Evolutionary conservation across 2,113 vertebrate species (phyloP).

Genomic region (Lota lota): DNA sequence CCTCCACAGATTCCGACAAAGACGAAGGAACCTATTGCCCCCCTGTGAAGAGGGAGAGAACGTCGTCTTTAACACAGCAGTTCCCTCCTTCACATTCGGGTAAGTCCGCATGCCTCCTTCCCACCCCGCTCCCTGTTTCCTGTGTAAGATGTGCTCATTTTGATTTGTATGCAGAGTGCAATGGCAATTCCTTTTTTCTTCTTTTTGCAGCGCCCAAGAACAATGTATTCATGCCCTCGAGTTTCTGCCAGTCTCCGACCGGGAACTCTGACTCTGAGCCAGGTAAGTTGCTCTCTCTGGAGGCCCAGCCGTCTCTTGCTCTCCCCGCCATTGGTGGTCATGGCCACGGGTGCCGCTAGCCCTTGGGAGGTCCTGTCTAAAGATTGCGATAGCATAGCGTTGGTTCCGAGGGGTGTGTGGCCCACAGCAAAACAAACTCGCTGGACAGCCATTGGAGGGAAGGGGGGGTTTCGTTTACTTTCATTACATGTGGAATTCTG

Average conservation of each 20-base stretch:
- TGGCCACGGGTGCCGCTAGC: too few relatives aligned
- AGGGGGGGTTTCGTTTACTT: neutral
- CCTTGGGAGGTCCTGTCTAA: too few relatives aligned
- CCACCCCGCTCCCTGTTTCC: conserved; percentile 13
- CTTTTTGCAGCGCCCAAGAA: conserved; percentile 86
- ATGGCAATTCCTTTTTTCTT: conserved; percentile 36
- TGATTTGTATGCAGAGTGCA: conserved; percentile 60
- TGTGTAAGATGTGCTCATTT: conserved; percentile 35
- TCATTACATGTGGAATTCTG: neutral
- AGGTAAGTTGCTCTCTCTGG: conserved; percentile 70
- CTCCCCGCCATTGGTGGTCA: too few relatives aligned
- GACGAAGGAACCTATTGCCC: conserved; percentile 92
- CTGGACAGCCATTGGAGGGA: too few relatives aligned
- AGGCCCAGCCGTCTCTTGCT: too few relatives aligned
- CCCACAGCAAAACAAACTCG: too few relatives aligned
- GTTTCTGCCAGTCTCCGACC: conserved; percentile 89
- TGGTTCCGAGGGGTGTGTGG: too few relatives aligned
- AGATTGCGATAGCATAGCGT: too few relatives aligned
- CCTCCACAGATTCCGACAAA: conserved; percentile 86
- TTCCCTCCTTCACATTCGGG: conserved; percentile 93
- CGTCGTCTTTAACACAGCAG: conserved; percentile 88
- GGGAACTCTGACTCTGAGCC: conserved; percentile 93
- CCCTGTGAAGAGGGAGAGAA: conserved; percentile 92
- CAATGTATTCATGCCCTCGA: conserved; percentile 96
- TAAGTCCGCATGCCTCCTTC: conserved; percentile 55